A percentile compares a stretch with the other conserved stretches of the same genome.
Evolutionary conservation across 2,888 invertebrate genomes (phyloP).

Genomic region (Cerceris ruficornis): DNA sequence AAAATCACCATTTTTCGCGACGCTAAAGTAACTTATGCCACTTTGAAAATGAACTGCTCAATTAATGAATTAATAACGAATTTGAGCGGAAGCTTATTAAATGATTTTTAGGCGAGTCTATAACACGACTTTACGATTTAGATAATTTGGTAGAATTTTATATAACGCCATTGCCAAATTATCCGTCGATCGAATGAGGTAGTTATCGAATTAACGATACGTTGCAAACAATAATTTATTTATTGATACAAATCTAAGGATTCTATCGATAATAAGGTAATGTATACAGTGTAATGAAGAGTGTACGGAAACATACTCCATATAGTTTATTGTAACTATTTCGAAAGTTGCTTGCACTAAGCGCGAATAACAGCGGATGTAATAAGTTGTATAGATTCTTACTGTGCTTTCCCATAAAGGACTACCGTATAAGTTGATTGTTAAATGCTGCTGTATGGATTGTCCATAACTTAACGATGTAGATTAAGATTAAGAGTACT

Average conservation of each 20-base stretch:
- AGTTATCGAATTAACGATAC: slow-evolving; percentile 33
- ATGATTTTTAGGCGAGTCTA: slow-evolving; percentile 76
- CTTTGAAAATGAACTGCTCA: neutral
- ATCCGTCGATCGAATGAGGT: slow-evolving; percentile 65
- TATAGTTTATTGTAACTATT: slow-evolving; percentile 29
- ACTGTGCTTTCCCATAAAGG: slow-evolving; percentile 36
- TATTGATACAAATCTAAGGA: slow-evolving; percentile 57
- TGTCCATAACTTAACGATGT: slow-evolving; percentile 56
- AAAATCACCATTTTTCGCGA: too few relatives aligned
- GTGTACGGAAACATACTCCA: slow-evolving; percentile 51
- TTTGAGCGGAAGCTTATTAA: slow-evolving; percentile 1
- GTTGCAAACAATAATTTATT: slow-evolving; percentile 70
- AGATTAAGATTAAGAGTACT: slow-evolving; percentile 55
- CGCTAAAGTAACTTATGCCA: neutral
- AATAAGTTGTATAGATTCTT: slow-evolving; percentile 49
- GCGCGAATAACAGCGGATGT: slow-evolving; percentile 32
- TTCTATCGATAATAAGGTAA: slow-evolving; percentile 45
- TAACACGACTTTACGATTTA: slow-evolving; percentile 77
- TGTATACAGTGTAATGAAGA: slow-evolving; percentile 49
- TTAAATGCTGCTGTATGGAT: slow-evolving; percentile 50
- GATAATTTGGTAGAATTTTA: slow-evolving; percentile 80
- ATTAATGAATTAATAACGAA: neutral
- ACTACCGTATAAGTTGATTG: slow-evolving; percentile 44
- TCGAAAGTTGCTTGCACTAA: slow-evolving; percentile 38
- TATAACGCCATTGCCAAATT: slow-evolving; percentile 74